Conservation (phyloP, 2,113 vertebrate genomes). For the Motacilla alba region DNA sequence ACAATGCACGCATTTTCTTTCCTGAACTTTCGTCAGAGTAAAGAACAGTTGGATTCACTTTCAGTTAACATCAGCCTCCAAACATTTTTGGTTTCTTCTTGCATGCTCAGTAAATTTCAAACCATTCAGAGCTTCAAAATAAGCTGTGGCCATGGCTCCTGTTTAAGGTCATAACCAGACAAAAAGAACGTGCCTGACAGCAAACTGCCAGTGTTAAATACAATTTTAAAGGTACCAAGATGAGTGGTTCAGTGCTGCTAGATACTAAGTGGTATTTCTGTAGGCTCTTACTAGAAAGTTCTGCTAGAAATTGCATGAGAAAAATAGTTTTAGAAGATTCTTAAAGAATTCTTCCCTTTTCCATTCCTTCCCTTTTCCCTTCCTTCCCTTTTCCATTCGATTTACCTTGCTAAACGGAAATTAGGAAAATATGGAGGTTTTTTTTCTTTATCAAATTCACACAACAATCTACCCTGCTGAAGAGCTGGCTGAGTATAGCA, state of each 20-base stretch:
- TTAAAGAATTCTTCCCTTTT: background rate
- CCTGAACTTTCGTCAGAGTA: background rate
- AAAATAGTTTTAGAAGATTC: background rate
- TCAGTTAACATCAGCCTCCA: background rate
- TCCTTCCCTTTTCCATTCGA: background rate
- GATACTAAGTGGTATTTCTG: background rate
- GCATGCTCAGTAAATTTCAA: background rate
- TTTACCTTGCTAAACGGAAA: background rate
- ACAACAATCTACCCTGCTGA: background rate
- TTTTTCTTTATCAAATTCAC: background rate
- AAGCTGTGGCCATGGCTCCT: background rate
- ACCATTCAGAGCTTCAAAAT: background rate
- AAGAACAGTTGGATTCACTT: background rate
- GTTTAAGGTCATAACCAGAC: fast-evolving
- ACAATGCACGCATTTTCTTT: fast-evolving
- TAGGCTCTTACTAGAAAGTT: background rate
- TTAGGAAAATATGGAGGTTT: background rate
- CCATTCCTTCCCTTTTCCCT: background rate
- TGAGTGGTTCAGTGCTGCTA: background rate
- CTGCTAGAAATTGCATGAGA: background rate
- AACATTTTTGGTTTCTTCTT: background rate
- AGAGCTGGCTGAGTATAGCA: background rate
- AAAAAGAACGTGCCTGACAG: background rate
- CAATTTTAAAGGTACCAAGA: background rate
- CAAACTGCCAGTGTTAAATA: background rate